Base-by-base conservation (phyloP, 2,797 vertebrate genomes). In the Manis javanica region DNA sequence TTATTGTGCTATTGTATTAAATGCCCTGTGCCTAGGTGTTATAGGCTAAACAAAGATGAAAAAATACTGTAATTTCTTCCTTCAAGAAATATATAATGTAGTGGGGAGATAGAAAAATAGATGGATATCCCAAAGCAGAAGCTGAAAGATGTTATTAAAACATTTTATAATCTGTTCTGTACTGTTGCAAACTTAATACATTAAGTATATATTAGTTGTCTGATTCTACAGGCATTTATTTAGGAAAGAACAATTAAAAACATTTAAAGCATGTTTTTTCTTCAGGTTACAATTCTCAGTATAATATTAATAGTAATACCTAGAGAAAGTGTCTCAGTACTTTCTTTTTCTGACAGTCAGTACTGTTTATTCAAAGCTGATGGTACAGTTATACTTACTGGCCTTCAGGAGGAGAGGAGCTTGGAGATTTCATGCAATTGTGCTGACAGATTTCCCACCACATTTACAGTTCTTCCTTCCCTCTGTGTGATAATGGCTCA, bases 171-270 rank as follows among this genome's bases (percentile, higher is more conserved):
- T 64, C 57, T 5, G 85, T 63, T 86, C 9, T 81, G 7, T 55
- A 23, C 46, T 92, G 37, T 95, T 72, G 18, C 39, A 93, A 81
- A 75, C 84, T 69, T 92, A 83, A 46, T 66, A 68, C 18, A 81
- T 87, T 72, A 90, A 95, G 11, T 24, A 66, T 3, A 61, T 49
- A 55, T 14, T 91, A 63, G 21, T 75, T 79, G 85, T 79, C 66
- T 90, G 29, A 57, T 84, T 81, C 77, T 83, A 13, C 31, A 97
- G 94, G 18, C 9, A 9, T 87, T 77, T 95, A 71, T 91, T 94
- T 82, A 81, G 37, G 64, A 86, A 88, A 34, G 71, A 90, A 82
- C 37, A 78, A 37, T 81, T 86, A 53, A 69, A 84, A 92, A 83
- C n/a, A 88, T 34, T 72, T 90, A n/a, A 85, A 89, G 19, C 74